Conservation (phyloP, 2,797 vertebrate genomes). For the Enteromius thamalakanensis region DNA sequence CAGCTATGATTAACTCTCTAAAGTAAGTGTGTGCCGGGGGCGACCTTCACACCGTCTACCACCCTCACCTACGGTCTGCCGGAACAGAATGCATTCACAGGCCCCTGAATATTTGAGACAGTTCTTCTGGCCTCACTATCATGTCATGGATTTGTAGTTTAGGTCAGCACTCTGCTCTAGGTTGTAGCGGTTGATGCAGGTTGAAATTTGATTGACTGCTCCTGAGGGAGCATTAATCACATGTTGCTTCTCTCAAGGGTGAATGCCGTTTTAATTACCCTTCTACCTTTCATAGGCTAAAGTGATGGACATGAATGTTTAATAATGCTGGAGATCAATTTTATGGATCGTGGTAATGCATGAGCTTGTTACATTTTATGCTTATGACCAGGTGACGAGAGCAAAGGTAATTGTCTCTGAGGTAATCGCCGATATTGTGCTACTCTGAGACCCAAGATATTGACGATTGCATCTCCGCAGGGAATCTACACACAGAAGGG, state of each 20-base stretch:
- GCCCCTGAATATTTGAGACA: slow-evolving; percentile 9
- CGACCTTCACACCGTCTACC: slow-evolving; percentile 8
- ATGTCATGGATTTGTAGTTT: slow-evolving; percentile 25
- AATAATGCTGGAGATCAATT: slow-evolving; percentile 50
- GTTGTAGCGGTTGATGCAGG: slow-evolving; percentile 9
- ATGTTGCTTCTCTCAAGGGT: slow-evolving; percentile 33
- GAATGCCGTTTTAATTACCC: slow-evolving; percentile 54
- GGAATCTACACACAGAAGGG: slow-evolving; percentile 95
- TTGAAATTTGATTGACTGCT: slow-evolving; percentile 38
- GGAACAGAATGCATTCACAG: slow-evolving; percentile 27
- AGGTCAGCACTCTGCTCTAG: slow-evolving; percentile 8
- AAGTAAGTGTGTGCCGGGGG: slow-evolving; percentile 27
- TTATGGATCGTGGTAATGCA: slow-evolving; percentile 54
- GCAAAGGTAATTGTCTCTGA: slow-evolving; percentile 10
- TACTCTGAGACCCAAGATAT: slow-evolving; percentile 5
- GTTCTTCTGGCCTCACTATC: background rate
- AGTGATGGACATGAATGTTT: slow-evolving; percentile 55
- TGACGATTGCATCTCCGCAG: slow-evolving; percentile 67
- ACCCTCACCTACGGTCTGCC: slow-evolving; percentile 4
- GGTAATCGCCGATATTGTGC: background rate
- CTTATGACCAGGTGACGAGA: slow-evolving; percentile 32
- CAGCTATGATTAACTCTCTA: slow-evolving; percentile 19
- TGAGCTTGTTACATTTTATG: slow-evolving; percentile 43
- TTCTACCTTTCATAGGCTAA: slow-evolving; percentile 42
- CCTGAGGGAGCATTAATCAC: slow-evolving; percentile 48